phyloP scores from a whole-genome alignment of 1,140 invertebrate genomes.

The Meloidogyne hapla region DNA sequence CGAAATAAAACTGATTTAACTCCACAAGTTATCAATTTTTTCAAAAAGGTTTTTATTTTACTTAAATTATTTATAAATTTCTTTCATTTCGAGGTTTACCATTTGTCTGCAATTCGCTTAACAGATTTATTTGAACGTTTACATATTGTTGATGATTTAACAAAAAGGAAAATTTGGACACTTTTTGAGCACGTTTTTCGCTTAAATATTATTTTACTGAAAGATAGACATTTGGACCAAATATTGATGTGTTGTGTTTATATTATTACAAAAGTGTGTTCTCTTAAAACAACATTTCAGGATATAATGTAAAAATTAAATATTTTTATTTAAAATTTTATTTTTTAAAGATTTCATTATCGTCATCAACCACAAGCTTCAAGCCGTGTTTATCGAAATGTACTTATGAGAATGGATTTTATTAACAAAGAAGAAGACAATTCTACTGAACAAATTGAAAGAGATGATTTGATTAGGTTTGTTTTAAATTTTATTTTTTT shows the following conservation, averaged over 20 bases:
- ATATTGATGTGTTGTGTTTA: constrained; percentile 97
- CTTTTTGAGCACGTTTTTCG: constrained; percentile 82
- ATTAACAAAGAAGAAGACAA: constrained; percentile 31
- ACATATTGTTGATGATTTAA: constrained; percentile 43
- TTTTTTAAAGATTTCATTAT: constrained; percentile 14
- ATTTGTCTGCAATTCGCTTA: constrained; percentile 82
- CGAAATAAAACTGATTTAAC: constrained; percentile 64
- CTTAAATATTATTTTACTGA: constrained; percentile 78
- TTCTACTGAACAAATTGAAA: constrained; percentile 40
- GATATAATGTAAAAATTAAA: constrained; percentile 50
- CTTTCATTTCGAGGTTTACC: constrained; percentile 73
- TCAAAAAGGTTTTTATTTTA: constrained; percentile 36
- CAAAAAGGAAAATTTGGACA: constrained; percentile 71
- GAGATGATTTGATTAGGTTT: constrained; percentile 50
- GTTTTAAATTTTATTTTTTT: too few species aligned
- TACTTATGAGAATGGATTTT: constrained; percentile 37
- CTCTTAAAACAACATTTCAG: constrained; percentile 50
- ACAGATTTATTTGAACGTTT: constrained; percentile 82
- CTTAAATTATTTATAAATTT: constrained; percentile 16
- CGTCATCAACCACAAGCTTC: constrained; percentile 57
- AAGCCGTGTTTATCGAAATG: constrained; percentile 50
- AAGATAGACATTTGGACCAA: constrained; percentile 91
- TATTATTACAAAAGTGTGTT: constrained; percentile 79
- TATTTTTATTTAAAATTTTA: background rate
- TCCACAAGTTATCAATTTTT: constrained; percentile 72